Conservation (phyloP, 2,797 vertebrate genomes). For the Cossypha dichroa region DNA sequence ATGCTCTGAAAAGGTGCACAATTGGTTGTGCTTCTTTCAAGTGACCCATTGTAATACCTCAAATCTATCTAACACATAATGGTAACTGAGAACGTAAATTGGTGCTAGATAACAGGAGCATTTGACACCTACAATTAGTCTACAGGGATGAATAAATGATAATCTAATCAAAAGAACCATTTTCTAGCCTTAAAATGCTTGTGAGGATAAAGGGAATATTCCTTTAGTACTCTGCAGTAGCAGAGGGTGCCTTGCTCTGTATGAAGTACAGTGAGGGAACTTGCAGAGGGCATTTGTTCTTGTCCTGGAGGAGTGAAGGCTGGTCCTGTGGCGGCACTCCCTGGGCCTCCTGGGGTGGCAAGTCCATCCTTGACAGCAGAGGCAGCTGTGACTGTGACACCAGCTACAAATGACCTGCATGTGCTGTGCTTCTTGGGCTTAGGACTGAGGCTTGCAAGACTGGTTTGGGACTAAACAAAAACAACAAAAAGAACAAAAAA, state of each 20-base stretch:
- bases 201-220: not conserved
- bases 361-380: not conserved
- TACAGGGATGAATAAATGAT: not conserved
- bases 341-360: not conserved
- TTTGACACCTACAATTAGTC: slow-evolving; percentile 12
- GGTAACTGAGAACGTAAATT: not conserved
- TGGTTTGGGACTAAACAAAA: not conserved
- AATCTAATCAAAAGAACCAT: not conserved
- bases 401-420: not conserved
- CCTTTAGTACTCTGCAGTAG: not conserved
- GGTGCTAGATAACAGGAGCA: not conserved
- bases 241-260: not conserved
- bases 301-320: not conserved
- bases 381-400: not conserved
- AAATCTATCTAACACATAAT: not conserved
- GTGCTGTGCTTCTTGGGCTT: not conserved
- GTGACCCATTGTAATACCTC: not conserved
- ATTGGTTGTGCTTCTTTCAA: not conserved
- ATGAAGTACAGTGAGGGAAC: not conserved
- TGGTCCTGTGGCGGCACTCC: not conserved
- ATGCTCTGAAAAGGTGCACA: not conserved
- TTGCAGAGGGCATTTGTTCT: not conserved
- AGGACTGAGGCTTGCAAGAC: not conserved
- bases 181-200: not conserved
- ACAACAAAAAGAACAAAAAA: not conserved